Percentiles rank a stretch among this genome's conserved stretches.
Conservation (phyloP, 1,140 invertebrate genomes). For the Holcopasites calliopsidis region DNA sequence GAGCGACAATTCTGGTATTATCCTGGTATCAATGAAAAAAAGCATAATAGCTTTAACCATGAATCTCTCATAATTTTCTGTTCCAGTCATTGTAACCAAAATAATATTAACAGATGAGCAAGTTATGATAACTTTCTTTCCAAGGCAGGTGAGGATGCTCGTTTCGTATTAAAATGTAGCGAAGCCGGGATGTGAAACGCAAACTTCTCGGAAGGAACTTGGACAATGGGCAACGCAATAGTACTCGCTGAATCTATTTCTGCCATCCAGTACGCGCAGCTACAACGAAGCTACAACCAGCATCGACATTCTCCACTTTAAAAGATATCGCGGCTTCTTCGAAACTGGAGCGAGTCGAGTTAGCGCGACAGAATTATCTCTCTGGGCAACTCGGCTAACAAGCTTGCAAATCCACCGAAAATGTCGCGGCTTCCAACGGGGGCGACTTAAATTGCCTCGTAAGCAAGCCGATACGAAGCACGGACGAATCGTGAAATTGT, state of each 20-base stretch:
- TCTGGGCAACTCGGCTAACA: conserved; percentile 11
- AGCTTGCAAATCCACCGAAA: conserved; percentile 40
- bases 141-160: neutral
- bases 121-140: neutral
- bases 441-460: conserved; percentile 36
- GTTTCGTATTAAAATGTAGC: neutral
- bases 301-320: conserved; percentile 6
- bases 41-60: no score
- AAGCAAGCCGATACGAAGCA: conserved; percentile 3
- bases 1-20: no score
- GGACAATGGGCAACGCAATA: neutral
- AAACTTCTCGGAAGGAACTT: neutral
- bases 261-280: no score
- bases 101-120: neutral
- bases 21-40: neutral
- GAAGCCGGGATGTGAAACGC: conserved; percentile 6
- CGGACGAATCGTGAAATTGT: neutral
- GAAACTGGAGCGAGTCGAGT: conserved; percentile 20
- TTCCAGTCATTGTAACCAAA: neutral
- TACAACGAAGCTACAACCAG: neutral
- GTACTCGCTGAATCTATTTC: neutral
- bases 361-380: neutral
- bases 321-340: conserved; percentile 6
- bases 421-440: conserved; percentile 15
- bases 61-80: no score